Evolutionary conservation across 2,888 invertebrate genomes (phyloP), one percentile per base, ranked within the genome.

Genomic region (Clepsis dumicolana): DNA sequence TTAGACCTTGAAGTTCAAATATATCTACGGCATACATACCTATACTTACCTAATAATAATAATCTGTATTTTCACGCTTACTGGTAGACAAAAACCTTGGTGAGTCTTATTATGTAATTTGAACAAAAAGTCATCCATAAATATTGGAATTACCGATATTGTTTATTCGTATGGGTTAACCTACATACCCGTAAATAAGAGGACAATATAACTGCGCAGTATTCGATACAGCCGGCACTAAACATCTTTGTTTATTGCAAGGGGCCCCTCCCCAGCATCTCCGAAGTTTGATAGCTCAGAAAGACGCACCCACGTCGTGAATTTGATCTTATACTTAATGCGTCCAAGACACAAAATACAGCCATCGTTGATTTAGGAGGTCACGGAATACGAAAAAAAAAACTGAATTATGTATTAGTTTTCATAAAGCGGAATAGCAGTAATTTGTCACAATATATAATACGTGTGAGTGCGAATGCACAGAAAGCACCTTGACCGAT

Each of bases 21-120:
- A 65, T 61, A 54, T 70, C 29, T 68, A 57, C 59, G 67, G 62
- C 57, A 25, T 24, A 61, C 65, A 67, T 74, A 62, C 66, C 65
- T 74, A 70, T 75, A 72, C 79, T 73, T 80, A n/a, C n/a, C n/a
- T n/a, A n/a, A n/a, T n/a, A 76, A 80, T 52, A 76, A 72, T 76
- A 79, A 70, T 82, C 79, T 86, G 75, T 86, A 83, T 88, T 91
- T 91, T 81, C 92, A 93, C 83, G 92, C 92, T 78, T 74, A 73
- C 93, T 81, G 90, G 86, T 84, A 93, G 92, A 93, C 88, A 93
- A 92, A 86, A 92, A 91, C 81, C 85, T 90, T 81, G 93, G 93
- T 93, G 93, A 93, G 93, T 93, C 85, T 74, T 77, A 73, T 72
- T 69, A 73, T 71, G 73, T 66, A 74, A 71, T 75, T 73, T 57